These are phyloP conservation scores for Apodemus sylvaticus DNA, from an alignment of 2,113 vertebrate genomes.

Conservation along the genomic window DNA sequence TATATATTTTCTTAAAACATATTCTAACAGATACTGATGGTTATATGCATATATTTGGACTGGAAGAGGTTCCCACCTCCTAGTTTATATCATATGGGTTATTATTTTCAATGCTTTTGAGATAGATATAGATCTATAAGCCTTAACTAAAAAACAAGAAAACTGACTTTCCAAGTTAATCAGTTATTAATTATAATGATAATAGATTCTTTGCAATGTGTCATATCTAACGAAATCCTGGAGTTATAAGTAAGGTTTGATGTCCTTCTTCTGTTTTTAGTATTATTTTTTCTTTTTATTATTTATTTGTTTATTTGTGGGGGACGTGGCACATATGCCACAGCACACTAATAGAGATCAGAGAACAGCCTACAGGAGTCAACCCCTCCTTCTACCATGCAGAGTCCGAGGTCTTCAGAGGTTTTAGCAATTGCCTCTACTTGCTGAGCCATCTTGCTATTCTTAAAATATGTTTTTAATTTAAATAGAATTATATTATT, in stretches of 20 bases:
- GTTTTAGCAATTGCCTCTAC: not conserved
- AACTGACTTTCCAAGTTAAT: not conserved
- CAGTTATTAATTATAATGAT: too few species aligned
- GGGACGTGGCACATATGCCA: not conserved
- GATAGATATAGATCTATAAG: not conserved
- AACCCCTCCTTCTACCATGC: not conserved
- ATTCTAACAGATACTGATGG: not conserved
- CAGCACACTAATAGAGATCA: not conserved
- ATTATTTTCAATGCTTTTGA: not conserved
- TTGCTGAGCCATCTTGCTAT: not conserved
- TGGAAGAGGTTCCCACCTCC: not conserved
- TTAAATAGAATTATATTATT: not conserved
- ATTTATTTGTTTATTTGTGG: not conserved
- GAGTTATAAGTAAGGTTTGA: not conserved
- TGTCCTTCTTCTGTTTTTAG: not conserved
- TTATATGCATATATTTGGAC: not conserved
- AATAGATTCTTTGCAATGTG: not conserved
- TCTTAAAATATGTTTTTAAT: not conserved
- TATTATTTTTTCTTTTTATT: too few species aligned
- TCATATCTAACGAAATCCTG: not conserved
- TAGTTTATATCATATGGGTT: not conserved
- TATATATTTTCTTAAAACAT: not conserved
- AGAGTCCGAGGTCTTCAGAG: not conserved
- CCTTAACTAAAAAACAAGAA: not conserved
- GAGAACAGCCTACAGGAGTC: not conserved